phyloP scores from a whole-genome alignment of 2,888 invertebrate species.

The Eurytoma californica region DNA sequence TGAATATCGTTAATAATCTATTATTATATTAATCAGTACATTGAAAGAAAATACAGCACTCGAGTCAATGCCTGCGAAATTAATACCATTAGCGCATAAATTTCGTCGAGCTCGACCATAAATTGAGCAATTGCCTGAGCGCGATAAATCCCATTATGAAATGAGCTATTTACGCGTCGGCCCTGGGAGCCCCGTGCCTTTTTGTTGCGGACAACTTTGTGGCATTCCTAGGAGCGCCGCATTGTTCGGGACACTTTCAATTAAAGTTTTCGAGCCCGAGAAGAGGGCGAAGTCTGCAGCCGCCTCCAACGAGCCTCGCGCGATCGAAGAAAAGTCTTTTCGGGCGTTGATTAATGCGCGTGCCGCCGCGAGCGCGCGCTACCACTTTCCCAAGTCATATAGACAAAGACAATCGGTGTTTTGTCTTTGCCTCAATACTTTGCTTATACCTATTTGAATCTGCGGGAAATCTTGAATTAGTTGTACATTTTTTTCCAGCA shows the following conservation, averaged over 20 bases:
- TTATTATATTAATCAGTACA: too few relatives aligned
- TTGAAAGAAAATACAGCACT: too few relatives aligned
- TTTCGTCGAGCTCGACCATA: background rate
- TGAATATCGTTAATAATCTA: too few relatives aligned
- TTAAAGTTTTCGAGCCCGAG: constrained; percentile 63
- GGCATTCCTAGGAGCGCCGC: constrained; percentile 21
- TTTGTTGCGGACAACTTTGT: constrained; percentile 53
- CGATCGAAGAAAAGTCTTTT: constrained; percentile 65
- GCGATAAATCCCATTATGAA: constrained; percentile 9
- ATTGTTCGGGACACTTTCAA: constrained; percentile 67
- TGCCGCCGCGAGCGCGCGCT: background rate
- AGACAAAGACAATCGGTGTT: too few relatives aligned
- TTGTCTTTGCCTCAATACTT: too few relatives aligned
- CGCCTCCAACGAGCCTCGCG: constrained; percentile 45
- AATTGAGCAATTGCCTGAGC: background rate
- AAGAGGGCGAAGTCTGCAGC: constrained; percentile 9
- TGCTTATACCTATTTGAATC: too few relatives aligned
- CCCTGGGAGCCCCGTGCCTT: constrained; percentile 47
- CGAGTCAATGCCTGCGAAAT: too few relatives aligned
- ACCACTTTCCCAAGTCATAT: too few relatives aligned
- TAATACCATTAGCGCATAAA: too few relatives aligned
- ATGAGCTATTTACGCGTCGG: constrained; percentile 61
- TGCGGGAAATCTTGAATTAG: too few relatives aligned
- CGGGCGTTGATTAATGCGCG: constrained; percentile 64
- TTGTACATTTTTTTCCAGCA: too few relatives aligned